Evolutionary conservation across 2,113 vertebrate species (phyloP), one percentile per base, ranked within the genome.

Genomic region (Psammodynastes pulverulentus): DNA sequence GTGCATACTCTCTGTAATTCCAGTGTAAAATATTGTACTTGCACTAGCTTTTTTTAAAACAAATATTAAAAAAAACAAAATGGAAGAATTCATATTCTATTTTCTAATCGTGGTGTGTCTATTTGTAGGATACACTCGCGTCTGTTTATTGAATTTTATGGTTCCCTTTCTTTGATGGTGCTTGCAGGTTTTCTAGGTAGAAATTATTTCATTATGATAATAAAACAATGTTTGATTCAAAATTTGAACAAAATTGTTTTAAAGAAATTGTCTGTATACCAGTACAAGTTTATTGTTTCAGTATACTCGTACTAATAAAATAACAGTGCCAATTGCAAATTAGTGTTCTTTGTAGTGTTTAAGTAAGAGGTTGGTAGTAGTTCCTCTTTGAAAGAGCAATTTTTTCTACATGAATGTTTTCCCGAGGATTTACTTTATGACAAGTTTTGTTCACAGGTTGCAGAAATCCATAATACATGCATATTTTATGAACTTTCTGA

Each of bases 201-300:
- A 99, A 98, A 98, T 98, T 98, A 98, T 99, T 98, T 98, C 98
- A 99, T 99, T 98, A 98, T 98, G 98, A 98, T 98, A 98, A 98
- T 98, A 98, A 98, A 98, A 98, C 98, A 98, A 99, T 98, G 98
- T 99, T 98, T 98, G 98, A 98, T 98, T 99, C 98, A 97, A 98
- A 98, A 98, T 99, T 99, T 98, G 98, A 98, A 98, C 97, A 98
- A 98, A 98, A 99, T 98, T 99, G 98, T 99, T 99, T 98, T 98
- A 98, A 98, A 99, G 98, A 99, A 98, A 98, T 98, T 98, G 98
- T 98, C 98, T 98, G 98, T 98, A 98, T 98, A 98, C 98, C 98
- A 98, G 98, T 99, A 98, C 98, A 98, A 98, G 98, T 98, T 98
- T 97, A 97, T 97, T 97, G 97, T 97, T 96, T 98, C 97, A 98